Evolutionary conservation across 2,888 invertebrate genomes (phyloP), one percentile per base, ranked within the genome.

Genomic region (Epirrita christyi): DNA sequence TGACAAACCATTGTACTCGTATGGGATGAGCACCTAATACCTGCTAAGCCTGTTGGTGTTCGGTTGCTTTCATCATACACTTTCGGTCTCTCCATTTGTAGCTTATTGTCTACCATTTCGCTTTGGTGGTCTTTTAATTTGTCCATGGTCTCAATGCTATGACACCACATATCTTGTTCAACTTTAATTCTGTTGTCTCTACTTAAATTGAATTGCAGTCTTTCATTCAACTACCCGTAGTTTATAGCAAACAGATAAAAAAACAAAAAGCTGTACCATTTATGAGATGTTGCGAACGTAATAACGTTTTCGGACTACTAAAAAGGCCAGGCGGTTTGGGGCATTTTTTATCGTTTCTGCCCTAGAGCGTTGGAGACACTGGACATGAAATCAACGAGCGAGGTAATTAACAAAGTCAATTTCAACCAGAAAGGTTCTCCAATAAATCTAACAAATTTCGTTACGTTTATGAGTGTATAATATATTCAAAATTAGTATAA

Each of bases 341-440:
- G 29, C 32, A 45, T 57, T 57, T 65, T 63, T 67, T 66, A 54
- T 63, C 58, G 56, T 59, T 63, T 56, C 40, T 9, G 27, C 32
- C 7, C 42, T 10, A 9, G 15, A 37, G 40, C 6, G 14, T 11
- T 46, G 9, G 6, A 10, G 13, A 2, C 13, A 41, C 50, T 41
- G 55, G 55, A 56, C 55, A 11, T 32, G 5, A 32, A 41, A 38
- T 21, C n/a, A n/a, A n/a, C n/a, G n/a, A n/a, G n/a, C n/a, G 21
- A 21, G 21, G 21, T 21, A 2, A 21, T 21, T n/a, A n/a, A n/a
- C n/a, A n/a, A n/a, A n/a, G n/a, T n/a, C 21, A 21, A 21, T 21
- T 21, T 21, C 21, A 21, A 21, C 2, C 21, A 21, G 4, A 4
- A 21, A 21, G 21, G 2, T 21, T 21, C 4, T 21, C 2, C 21